Evolutionary conservation across 2,113 vertebrate genomes (phyloP), one percentile per base, ranked within the genome.

Genomic region (Rafetus swinhoei): DNA sequence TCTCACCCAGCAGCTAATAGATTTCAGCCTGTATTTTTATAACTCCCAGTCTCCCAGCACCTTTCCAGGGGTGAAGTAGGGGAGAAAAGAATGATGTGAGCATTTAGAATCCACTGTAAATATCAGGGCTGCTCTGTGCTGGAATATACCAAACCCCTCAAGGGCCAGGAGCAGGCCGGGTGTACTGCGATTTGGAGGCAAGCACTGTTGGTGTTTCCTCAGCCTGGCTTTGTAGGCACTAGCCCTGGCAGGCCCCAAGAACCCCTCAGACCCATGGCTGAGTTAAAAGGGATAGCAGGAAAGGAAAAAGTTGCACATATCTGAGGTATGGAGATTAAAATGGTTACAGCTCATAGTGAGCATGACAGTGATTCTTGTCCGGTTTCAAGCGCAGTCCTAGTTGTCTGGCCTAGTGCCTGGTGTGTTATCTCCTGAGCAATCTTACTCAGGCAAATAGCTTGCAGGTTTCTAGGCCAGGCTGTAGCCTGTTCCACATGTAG

Each of bases 1-100:
- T 88, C 92, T 86, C 80, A 29, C 52, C 82, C 84, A n/a, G 89
- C 80, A 80, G 54, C 55, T 55, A 65, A 72, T 6, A 39, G 81
- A 14, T 60, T 87, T 84, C 16, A 55, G 60, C 8, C 52, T 4
- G 3, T 24, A 27, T 29, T 56, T 90, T 83, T 54, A 62, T 81
- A 90, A 25, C 76, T 91, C 82, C 80, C 52, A 9, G 2, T 25
- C 81, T 90, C 82, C 79, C 50, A 7, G 1, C 21, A 52, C n/a
- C 9, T 85, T 39, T 88, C 77, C 80, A 84, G 24, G 62, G 83
- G 91, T 85, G 32, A 50, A 88, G 29, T 29, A 45, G 45, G 45
- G 45, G 0, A 87, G 76, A 2, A 2, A 1, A 76, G 32, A 88
- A 25, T 0, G 6, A 35, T 79, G 35, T 6, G 9, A 80, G 65